Evolutionary conservation across 2,888 invertebrate genomes (phyloP).

Genomic region (Willowsia nigromaculata): DNA sequence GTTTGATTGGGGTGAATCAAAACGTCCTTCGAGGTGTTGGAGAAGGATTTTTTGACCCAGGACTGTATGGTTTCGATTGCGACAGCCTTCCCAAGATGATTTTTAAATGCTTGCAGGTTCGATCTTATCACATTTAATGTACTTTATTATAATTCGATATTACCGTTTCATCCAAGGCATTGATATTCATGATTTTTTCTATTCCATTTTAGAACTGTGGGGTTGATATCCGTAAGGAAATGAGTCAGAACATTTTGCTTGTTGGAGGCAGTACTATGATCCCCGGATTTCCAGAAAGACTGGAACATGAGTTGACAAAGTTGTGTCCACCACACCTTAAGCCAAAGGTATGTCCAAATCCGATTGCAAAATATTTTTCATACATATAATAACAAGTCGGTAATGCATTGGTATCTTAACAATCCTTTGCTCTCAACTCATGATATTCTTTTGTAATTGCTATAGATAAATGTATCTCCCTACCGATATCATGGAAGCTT

Average conservation of each 20-base stretch:
- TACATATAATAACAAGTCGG: not conserved
- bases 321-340: conserved; percentile 82
- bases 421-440: not conserved
- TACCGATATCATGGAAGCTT: conserved; percentile 84
- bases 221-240: conserved; percentile 83
- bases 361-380: not conserved
- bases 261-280: conserved; percentile 83
- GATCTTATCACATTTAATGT: too few relatives aligned
- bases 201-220: conserved; percentile 81
- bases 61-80: conserved; percentile 83
- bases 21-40: conserved; percentile 79
- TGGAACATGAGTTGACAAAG: conserved; percentile 82
- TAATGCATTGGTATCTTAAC: not conserved
- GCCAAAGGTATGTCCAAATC: conserved; percentile 82
- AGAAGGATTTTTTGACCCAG: conserved; percentile 83
- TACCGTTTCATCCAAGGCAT: too few relatives aligned
- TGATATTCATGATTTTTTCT: conserved; percentile 25
- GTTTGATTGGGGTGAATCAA: conserved; percentile 78
- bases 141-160: too few relatives aligned
- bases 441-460: not conserved
- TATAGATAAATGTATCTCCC: conserved; percentile 82
- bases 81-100: conserved; percentile 83
- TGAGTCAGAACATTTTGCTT: conserved; percentile 83
- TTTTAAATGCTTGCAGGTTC: conserved; percentile 82
- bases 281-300: conserved; percentile 83